A percentile compares a stretch with the other conserved stretches of the same genome.
phyloP scores from a whole-genome alignment of 2,113 vertebrate species.

The Psettodes erumei region DNA sequence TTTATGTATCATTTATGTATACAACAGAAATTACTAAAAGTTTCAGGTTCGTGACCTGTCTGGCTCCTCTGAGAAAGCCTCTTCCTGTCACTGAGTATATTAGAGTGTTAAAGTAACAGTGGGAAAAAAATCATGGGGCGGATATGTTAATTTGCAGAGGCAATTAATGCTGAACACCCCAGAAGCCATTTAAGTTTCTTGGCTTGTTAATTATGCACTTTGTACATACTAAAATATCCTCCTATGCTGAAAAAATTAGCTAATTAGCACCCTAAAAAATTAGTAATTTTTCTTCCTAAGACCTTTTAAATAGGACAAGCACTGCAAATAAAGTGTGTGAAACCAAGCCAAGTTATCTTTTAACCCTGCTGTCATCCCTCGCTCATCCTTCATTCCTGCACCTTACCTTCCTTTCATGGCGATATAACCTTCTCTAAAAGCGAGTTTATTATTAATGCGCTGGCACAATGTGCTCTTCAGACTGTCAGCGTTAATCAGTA shows the following conservation, averaged over 20 bases:
- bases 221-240: constrained; percentile 83
- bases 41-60: constrained; percentile 43
- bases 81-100: constrained; percentile 12
- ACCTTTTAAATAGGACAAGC: constrained; percentile 76
- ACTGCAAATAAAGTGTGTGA: constrained; percentile 75
- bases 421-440: constrained; percentile 70
- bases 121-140: constrained; percentile 63
- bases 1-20: neutral
- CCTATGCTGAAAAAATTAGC: constrained; percentile 72
- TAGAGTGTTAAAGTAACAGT: constrained; percentile 59
- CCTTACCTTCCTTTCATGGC: constrained; percentile 46
- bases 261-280: constrained; percentile 73
- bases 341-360: constrained; percentile 71
- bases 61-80: constrained; percentile 28
- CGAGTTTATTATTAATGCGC: constrained; percentile 76
- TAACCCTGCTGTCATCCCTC: constrained; percentile 50
- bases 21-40: no score
- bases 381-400: constrained; percentile 49
- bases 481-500: constrained; percentile 74
- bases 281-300: constrained; percentile 65
- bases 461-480: constrained; percentile 67
- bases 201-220: constrained; percentile 84
- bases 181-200: constrained; percentile 82
- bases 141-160: constrained; percentile 80
- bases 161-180: constrained; percentile 79